Evolutionary conservation across 2,888 invertebrate species (phyloP), one percentile per base, ranked within the genome.

Genomic region (Aromia moschata): DNA sequence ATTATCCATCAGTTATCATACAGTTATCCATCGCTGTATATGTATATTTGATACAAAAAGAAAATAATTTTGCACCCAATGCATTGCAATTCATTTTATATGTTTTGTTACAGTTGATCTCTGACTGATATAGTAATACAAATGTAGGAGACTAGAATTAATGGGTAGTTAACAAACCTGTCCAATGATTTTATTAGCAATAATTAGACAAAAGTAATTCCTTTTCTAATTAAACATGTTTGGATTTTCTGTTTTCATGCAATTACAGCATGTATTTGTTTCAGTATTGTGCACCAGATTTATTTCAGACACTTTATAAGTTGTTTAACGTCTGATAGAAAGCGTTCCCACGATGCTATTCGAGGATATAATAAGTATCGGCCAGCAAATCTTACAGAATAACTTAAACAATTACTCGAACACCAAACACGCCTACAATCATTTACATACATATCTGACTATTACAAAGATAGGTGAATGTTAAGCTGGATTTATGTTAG

Each of bases 301-400:
- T 31, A 40, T n/a, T 40, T 17, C 40, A 17, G 58, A 52, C 58
- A 58, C 54, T 60, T 58, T 52, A 55, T 60, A 68, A 69, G 67
- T 69, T 67, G 69, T 68, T 69, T 69, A 64, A 59, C 56, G 52
- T 60, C 64, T 61, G 68, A 65, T 70, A 72, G 72, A 72, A 72
- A 72, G 72, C 70, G 69, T 72, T 72, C 72, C 69, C 72, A 72
- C 72, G 72, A 70, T 69, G 70, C 65, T 65, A 68, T 67, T 43
- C 43, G 43, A 43, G 43, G 43, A 43, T 43, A 43, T 43, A 43
- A 43, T 43, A 43, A 43, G 20, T 43, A 43, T 43, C 20, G 20
- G 12, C 25, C 20, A 18, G 67, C 66, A 64, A 68, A 70, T 70
- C 70, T 66, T 62, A 61, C 65, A 62, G 67, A 69, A 70, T 70